Evolutionary conservation across 2,113 vertebrate species (phyloP).

Genomic region (Aspidoscelis tigris): DNA sequence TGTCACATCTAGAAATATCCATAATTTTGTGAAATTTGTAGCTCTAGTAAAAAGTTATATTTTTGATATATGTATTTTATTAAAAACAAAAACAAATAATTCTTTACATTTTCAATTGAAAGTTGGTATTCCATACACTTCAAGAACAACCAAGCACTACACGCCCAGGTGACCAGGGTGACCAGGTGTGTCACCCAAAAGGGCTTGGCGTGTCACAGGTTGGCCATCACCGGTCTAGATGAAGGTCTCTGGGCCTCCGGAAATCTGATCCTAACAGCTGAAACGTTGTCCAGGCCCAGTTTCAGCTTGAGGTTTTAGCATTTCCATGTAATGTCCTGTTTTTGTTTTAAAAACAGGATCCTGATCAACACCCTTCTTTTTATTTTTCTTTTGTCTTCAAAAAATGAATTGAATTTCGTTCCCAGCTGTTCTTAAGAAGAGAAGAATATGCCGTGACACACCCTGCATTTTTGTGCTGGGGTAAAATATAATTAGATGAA

Average conservation of each 20-base stretch:
- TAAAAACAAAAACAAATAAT: no score
- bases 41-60: no score
- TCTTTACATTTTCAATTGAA: no score
- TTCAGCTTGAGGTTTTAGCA: background rate
- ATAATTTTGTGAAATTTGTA: no score
- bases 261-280: background rate
- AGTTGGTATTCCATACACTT: no score
- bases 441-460: slow-evolving; percentile 21
- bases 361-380: background rate
- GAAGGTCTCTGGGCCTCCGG: background rate
- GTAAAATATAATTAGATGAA: slow-evolving; percentile 45
- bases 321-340: background rate
- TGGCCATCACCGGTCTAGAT: background rate
- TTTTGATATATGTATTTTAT: no score
- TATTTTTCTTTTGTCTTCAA: slow-evolving; percentile 15
- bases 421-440: slow-evolving; percentile 29
- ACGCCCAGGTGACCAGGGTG: no score
- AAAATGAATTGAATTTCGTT: slow-evolving; percentile 19
- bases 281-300: background rate
- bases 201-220: no score
- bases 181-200: no score
- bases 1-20: no score
- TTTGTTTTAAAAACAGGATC: background rate
- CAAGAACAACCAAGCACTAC: no score
- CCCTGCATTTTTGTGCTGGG: slow-evolving; percentile 38